Base-by-base conservation (phyloP, 2,797 vertebrate species). In the Lithobates sylvaticus region DNA sequence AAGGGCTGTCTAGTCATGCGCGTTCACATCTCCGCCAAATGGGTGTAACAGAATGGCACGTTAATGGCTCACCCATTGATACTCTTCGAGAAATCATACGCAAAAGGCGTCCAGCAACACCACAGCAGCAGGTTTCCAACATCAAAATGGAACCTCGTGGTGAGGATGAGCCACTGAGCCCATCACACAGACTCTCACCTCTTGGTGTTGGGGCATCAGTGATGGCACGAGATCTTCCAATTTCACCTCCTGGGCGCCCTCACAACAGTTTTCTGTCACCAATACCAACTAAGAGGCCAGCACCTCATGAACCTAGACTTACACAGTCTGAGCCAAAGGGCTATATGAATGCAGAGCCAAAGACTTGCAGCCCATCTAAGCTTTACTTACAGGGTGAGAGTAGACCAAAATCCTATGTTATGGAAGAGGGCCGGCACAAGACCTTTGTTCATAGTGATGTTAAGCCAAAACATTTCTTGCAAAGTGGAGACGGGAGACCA, bases 1-100 rank as follows among this genome's bases (percentile, higher is more conserved):
- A 98, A 89, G 97, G 97, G 0, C 93, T 98, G 10, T 99, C 97
- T 0, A 98, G 97, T 91, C 97, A 98, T 0, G 97, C 95, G 0
- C 96, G 97, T 0, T 96, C 97, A 10, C 97, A 99, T 81, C 93
- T 98, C 76, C 94, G 97, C 0, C 96, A 98, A 83, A 95, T 98
- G 78, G 97, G 97, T 0, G 94, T 97, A 10, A 94, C 93, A 0
- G 95, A 96, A 90, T 98, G 97, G 97, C 96, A 93, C 0, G 95
- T 96, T 81, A 97, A 95, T 16, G 95, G 96, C 4, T 97, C 97
- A 0, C 96, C 97, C 0, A 96, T 97, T 4, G 95, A 97, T 82
- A 93, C 97, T 0, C 91, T 97, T 13, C 93, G 96, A 6, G 96
- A 97, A 85, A 93, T 97, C 34, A 96, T 97, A 93, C 94, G 96